Evolutionary conservation across 2,113 vertebrate species (phyloP), one percentile per base, ranked within the genome.

Genomic region (Rhineura floridana): DNA sequence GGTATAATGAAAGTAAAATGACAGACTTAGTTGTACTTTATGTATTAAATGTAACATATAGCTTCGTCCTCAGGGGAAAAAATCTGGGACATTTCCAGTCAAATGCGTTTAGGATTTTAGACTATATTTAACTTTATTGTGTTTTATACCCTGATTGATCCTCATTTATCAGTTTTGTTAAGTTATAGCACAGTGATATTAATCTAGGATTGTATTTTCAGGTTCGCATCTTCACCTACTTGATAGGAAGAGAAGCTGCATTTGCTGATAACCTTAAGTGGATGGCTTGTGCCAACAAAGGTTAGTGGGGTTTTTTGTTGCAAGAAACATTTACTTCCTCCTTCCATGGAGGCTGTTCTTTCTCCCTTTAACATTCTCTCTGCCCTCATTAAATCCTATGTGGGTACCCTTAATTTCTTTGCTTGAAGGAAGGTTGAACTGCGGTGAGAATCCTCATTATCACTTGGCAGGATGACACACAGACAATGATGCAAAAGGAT

Each of bases 241-340:
- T 99, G 96, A 99, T 99, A 95, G 99, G 99, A 94, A 98, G 99
- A 92, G 99, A 99, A 95, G 98, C 98, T 91, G 98, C 98, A 0
- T 99, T 99, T 95, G 98, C 99, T 88, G 98, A 99, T 96, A 99
- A 99, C 92, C 96, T 99, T 84, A 99, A 99, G 96, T 99, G 99
- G 99, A 99, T 99, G 98, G 99, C 99, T 21, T 99, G 99, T 93
- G 98, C 98, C 87, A 99, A 99, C 96, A 99, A 99, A 99, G 99
- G 99, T 99, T 94, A 50, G 97, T 94, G 83, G 62, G 79, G 67
- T 7, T 50, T 0, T 46, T 0, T 6, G 1, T 21, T 62, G 48
- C 52, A 10, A 28, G 63, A 77, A 44, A 84, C 89, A 6, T 39
- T 3, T 55, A 15, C 79, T 88, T 92, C 44, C n/a, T 63, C 33